These are phyloP conservation scores for Megastigmus dorsalis DNA, from an alignment of 2,888 invertebrate species.

Conservation along the genomic window DNA sequence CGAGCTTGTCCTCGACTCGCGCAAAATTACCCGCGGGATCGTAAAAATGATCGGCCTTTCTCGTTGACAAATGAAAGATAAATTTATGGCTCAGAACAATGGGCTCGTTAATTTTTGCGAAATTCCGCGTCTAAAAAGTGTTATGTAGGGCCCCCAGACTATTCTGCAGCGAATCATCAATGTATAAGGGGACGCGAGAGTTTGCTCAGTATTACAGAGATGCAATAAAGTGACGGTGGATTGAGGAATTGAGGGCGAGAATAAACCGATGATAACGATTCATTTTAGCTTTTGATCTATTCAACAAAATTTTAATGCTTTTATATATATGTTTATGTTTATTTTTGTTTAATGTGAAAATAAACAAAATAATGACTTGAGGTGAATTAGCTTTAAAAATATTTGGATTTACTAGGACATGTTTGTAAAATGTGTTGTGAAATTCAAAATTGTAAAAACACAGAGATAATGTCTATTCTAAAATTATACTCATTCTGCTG, in stretches of 20 bases:
- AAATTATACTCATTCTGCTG: too few species aligned
- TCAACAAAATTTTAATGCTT: too few species aligned
- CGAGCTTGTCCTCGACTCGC: neutral
- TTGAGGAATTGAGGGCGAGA: slow-evolving; percentile 2
- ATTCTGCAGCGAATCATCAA: neutral
- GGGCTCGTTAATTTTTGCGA: slow-evolving; percentile 19
- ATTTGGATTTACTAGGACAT: too few species aligned
- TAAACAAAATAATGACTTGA: too few species aligned
- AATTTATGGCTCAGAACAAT: slow-evolving; percentile 34
- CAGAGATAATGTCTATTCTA: too few species aligned
- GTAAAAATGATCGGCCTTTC: slow-evolving; percentile 14
- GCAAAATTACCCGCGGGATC: slow-evolving; percentile 5
- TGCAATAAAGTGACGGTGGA: slow-evolving; percentile 9
- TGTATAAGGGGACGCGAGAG: neutral
- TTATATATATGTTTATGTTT: too few species aligned
- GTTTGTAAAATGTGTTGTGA: too few species aligned
- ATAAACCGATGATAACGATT: slow-evolving; percentile 17
- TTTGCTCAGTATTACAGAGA: neutral
- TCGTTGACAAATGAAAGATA: slow-evolving; percentile 2
- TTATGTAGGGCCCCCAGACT: neutral
- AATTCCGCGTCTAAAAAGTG: neutral
- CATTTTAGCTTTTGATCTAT: too few species aligned
- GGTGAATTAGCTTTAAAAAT: too few species aligned
- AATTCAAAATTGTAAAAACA: too few species aligned
- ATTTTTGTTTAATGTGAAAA: too few species aligned